phyloP scores from a whole-genome alignment of 1,140 invertebrate genomes.

The Atopsyche davidsoni region DNA sequence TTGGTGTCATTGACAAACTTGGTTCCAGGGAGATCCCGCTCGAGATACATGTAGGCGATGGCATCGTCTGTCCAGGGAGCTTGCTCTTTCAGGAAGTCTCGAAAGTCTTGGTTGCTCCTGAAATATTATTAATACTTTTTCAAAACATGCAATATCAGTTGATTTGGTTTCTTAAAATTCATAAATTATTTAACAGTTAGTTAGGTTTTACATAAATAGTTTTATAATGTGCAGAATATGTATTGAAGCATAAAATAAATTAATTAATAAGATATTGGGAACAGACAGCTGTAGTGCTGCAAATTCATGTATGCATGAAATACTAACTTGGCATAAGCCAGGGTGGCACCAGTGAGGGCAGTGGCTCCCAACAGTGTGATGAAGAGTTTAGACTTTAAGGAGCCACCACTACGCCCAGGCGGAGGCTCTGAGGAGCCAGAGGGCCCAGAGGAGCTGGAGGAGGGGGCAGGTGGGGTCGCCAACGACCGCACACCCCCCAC shows the following conservation, averaged over 20 bases:
- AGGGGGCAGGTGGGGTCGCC: constrained; percentile 5
- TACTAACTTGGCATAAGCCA: constrained; percentile 27
- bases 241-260: too few relatives aligned
- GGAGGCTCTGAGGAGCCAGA: neutral
- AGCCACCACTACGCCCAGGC: neutral
- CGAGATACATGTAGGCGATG: constrained; percentile 20
- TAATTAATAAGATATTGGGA: too few relatives aligned
- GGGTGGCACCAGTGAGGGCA: constrained; percentile 22
- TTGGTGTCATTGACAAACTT: constrained; percentile 13
- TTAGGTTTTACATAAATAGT: too few relatives aligned
- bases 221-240: too few relatives aligned
- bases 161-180: too few relatives aligned
- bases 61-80: constrained; percentile 26
- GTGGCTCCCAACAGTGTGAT: constrained; percentile 20
- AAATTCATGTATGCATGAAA: neutral
- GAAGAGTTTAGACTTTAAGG: constrained; percentile 11
- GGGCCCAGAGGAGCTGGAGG: neutral
- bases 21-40: constrained; percentile 13
- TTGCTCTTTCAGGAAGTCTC: constrained; percentile 25
- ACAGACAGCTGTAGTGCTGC: too few relatives aligned
- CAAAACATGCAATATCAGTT: too few relatives aligned
- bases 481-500: constrained; percentile 11
- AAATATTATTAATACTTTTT: too few relatives aligned
- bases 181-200: too few relatives aligned
- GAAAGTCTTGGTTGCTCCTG: constrained; percentile 25